Base-by-base conservation (phyloP, 2,113 vertebrate species). In the Cephalopterus ornatus region DNA sequence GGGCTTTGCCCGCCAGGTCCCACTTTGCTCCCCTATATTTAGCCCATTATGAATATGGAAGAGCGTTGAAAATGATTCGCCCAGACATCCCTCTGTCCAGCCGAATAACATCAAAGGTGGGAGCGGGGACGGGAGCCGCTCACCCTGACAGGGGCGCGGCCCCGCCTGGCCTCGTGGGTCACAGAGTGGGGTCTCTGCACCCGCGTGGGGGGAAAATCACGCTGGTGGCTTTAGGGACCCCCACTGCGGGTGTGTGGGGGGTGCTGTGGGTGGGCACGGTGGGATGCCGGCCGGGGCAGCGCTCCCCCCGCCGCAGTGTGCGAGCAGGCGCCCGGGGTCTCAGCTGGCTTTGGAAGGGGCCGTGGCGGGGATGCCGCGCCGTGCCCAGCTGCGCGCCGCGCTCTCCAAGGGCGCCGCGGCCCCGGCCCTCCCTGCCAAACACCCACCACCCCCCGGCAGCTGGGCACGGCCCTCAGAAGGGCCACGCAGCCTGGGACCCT, bases 31-130 rank as follows among this genome's bases (percentile, higher is more conserved):
- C 96, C 97, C 98, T 98, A 98, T 98, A 98, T 99, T 98, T 98
- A 99, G 98, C 98, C 95, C 97, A 97, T 98, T 98, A 97, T 98
- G 98, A 99, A 98, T 99, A 99, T 98, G 98, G 98, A 98, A 97
- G 96, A 98, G 97, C 74, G 50, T 88, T 99, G 99, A 99, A 98
- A 97, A 97, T 99, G 98, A 99, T 99, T 98, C 95, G 95, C 96
- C 92, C 91, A 96, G 99, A 99, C 99, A 97, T 97, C 83, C 88
- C 98, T 97, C 98, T 97, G 98, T 98, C 98, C 97, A 88, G 98
- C 98, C 91, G 97, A 98, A 99, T 99, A 99, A 98, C 97, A 33
- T 99, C 99, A 99, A 97, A 97, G 97, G 97, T 92, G 94, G 97
- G 97, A 97, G 97, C 50, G 81, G 91, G 92, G 78, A 93, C 27